Percentiles rank a stretch among this genome's conserved stretches.
Evolutionary conservation across 2,113 vertebrate species (phyloP).

Genomic region (Leucoraja erinaceus): DNA sequence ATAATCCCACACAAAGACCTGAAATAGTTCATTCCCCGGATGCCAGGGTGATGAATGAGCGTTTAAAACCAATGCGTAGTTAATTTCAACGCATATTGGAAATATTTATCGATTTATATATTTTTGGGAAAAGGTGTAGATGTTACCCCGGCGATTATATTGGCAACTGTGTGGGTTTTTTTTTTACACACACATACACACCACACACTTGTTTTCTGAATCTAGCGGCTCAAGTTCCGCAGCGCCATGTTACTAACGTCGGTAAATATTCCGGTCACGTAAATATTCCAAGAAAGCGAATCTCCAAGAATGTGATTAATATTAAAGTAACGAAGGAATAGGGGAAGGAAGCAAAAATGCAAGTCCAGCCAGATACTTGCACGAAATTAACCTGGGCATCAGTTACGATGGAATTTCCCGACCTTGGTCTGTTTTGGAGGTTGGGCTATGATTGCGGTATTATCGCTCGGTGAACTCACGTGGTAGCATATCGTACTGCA

Average conservation of each 20-base stretch:
- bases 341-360: neutral
- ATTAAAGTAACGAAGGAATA: neutral
- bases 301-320: neutral
- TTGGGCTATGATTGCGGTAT: neutral
- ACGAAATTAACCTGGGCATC: neutral
- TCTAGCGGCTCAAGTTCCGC: neutral
- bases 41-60: neutral
- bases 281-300: slow-evolving; percentile 3
- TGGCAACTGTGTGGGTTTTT: neutral
- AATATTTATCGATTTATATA: neutral
- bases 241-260: neutral
- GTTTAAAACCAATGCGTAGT: neutral
- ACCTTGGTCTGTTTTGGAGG: neutral
- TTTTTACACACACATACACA: neutral
- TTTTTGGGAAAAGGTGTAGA: neutral
- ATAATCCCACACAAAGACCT: neutral
- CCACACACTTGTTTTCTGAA: neutral
- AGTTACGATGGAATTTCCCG: neutral
- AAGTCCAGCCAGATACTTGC: neutral
- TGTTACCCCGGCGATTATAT: neutral
- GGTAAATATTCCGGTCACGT: slow-evolving; percentile 21
- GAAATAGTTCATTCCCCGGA: neutral
- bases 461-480: too few species aligned
- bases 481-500: neutral
- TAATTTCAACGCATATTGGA: neutral